phyloP scores from a whole-genome alignment of 2,888 invertebrate species.

The Anarsia innoxiella region DNA sequence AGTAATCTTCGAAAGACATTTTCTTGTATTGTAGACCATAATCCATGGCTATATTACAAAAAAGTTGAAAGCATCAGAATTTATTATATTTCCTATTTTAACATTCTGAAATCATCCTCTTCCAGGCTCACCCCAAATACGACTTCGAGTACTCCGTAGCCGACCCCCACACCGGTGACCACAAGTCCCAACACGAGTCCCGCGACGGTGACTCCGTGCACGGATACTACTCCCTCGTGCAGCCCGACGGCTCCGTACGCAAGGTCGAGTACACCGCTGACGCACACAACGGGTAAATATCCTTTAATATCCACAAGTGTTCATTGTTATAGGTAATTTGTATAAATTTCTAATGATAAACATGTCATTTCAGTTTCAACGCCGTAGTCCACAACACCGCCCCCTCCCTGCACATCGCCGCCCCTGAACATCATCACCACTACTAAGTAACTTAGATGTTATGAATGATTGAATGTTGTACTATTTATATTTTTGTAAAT shows the following conservation, averaged over 20 bases:
- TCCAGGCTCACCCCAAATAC: slow-evolving; percentile 54
- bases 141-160: slow-evolving; percentile 70
- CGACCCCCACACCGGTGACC: slow-evolving; percentile 74
- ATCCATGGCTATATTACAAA: too few species aligned
- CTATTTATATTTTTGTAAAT: slow-evolving; percentile 36
- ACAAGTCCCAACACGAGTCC: slow-evolving; percentile 70
- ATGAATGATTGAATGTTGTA: slow-evolving; percentile 17
- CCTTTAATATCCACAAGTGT: too few species aligned
- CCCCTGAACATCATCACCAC: slow-evolving; percentile 36
- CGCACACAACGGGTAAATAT: slow-evolving; percentile 45
- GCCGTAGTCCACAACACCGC: slow-evolving; percentile 63
- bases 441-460: slow-evolving; percentile 25
- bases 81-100: background rate
- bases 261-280: slow-evolving; percentile 71
- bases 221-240: slow-evolving; percentile 75
- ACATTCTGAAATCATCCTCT: background rate
- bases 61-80: too few species aligned
- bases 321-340: too few species aligned
- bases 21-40: too few species aligned
- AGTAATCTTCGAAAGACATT: too few species aligned
- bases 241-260: slow-evolving; percentile 70
- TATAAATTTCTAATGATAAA: too few species aligned
- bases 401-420: slow-evolving; percentile 44
- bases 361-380: slow-evolving; percentile 66
- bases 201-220: slow-evolving; percentile 73